A percentile compares a stretch with the other conserved stretches of the same genome.
Evolutionary conservation across 2,888 invertebrate species (phyloP).

Genomic region (Tetragonisca angustula): DNA sequence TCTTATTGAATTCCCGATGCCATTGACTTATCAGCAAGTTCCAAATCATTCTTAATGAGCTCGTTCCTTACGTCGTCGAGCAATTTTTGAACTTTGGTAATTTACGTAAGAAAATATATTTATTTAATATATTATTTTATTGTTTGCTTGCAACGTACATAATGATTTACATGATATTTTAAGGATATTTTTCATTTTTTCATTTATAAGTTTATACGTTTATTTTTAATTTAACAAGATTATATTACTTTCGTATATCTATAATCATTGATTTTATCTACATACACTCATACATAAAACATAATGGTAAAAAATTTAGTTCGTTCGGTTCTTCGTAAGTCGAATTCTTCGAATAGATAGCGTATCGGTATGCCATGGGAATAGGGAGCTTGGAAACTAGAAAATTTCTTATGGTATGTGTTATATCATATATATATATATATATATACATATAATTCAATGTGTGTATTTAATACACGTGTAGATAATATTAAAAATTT

Average conservation of each 20-base stretch:
- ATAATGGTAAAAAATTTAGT: not conserved
- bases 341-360: conserved; percentile 2
- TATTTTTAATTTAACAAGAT: not conserved
- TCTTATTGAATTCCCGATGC: conserved; percentile 9
- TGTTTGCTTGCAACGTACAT: not conserved
- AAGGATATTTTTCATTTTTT: not conserved
- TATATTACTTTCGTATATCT: not conserved
- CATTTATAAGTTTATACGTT: not conserved
- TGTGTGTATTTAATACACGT: not conserved
- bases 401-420: not conserved
- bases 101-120: not conserved
- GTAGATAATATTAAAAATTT: not conserved
- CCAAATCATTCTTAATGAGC: not conserved
- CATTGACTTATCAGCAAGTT: conserved; percentile 11
- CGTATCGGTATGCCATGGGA: not conserved
- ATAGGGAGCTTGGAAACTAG: not conserved
- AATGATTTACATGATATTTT: not conserved
- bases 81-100: not conserved
- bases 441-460: not conserved
- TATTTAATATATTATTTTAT: not conserved
- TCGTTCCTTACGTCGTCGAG: not conserved
- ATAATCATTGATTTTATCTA: not conserved
- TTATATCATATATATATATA: not conserved
- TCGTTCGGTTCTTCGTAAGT: not conserved
- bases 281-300: not conserved